Evolutionary conservation across 2,113 vertebrate species (phyloP).

Genomic region (Orthonyx spaldingii): DNA sequence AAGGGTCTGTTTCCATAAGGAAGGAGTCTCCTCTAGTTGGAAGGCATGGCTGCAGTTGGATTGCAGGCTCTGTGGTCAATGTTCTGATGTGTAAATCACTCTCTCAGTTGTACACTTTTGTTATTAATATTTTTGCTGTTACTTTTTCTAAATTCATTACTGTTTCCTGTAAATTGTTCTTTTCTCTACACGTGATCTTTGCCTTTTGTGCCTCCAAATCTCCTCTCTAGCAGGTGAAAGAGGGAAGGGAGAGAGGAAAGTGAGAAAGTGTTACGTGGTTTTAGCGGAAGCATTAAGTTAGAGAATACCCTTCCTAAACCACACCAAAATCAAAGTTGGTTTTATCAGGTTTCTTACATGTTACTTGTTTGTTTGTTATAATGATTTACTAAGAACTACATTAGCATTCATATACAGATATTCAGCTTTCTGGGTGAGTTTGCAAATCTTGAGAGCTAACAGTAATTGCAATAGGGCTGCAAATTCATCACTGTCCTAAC

Average conservation of each 20-base stretch:
- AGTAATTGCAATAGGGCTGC: background rate
- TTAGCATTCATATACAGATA: background rate
- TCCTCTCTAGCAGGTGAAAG: background rate
- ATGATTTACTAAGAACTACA: background rate
- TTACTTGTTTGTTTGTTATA: background rate
- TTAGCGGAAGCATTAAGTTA: background rate
- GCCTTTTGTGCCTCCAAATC: fast-evolving
- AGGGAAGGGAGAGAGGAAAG: background rate
- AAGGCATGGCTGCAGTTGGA: background rate
- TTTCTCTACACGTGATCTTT: background rate
- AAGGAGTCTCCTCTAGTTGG: background rate
- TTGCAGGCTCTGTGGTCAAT: no score
- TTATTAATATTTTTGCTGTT: background rate
- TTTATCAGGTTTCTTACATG: background rate
- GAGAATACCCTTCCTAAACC: background rate
- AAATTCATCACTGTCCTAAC: background rate
- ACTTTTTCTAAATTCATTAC: background rate
- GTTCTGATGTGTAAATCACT: background rate
- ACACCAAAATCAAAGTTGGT: background rate
- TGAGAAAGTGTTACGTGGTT: background rate
- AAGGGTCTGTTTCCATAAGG: background rate
- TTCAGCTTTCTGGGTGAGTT: background rate
- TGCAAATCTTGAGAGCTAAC: background rate
- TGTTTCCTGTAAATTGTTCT: background rate
- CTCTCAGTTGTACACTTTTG: background rate